phyloP scores from a whole-genome alignment of 2,888 invertebrate species.

The Dasysyrphus albostriatus region DNA sequence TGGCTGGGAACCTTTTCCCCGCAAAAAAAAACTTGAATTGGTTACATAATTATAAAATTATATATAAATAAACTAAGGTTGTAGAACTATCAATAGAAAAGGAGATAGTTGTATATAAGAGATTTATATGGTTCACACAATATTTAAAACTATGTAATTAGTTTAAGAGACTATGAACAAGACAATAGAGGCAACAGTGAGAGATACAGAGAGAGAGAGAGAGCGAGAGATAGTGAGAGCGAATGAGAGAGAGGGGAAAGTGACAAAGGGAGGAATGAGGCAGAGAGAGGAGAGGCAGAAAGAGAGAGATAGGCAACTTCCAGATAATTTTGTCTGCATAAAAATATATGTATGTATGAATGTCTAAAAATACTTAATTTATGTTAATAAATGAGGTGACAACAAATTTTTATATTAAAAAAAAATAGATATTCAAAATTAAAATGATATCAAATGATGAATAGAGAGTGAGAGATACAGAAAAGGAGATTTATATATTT shows the following conservation, averaged over 20 bases:
- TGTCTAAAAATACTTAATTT: not conserved
- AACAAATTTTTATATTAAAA: not conserved
- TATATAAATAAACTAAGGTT: not conserved
- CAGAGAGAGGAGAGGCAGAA: not conserved
- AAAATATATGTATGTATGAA: not conserved
- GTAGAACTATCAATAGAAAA: not conserved
- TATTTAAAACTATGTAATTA: not conserved
- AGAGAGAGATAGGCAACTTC: not conserved
- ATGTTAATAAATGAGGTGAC: conserved; percentile 3
- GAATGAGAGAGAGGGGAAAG: conserved; percentile 3
- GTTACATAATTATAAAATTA: not conserved
- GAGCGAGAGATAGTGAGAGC: conserved; percentile 6
- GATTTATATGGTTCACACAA: not conserved
- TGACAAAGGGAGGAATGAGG: conserved; percentile 1
- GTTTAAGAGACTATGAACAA: conserved; percentile 16
- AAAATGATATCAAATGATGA: conserved; percentile 2
- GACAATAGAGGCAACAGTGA: conserved; percentile 33
- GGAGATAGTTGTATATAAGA: not conserved
- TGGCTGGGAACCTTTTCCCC: not conserved
- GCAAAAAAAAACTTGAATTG: not conserved
- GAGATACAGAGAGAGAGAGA: conserved; percentile 48
- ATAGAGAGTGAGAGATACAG: not conserved
- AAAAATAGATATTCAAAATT: not conserved
- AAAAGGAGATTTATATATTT: conserved; percentile 13
- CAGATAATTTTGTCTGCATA: conserved; percentile 1